These are phyloP conservation scores for Hyaena hyaena DNA, from an alignment of 2,113 vertebrate genomes.

Conservation along the genomic window DNA sequence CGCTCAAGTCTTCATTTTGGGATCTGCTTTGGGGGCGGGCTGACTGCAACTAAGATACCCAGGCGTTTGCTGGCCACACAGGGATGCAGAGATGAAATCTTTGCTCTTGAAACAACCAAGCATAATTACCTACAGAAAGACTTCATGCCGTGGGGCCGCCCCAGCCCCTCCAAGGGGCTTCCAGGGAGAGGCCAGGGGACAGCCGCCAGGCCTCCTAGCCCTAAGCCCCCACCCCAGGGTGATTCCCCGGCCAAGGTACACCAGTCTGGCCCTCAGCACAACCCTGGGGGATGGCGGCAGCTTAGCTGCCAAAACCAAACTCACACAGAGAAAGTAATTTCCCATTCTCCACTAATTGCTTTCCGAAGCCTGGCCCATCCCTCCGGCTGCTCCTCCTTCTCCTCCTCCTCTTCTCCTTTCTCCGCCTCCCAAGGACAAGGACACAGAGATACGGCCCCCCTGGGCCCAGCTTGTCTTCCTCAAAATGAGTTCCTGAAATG, in stretches of 20 bases:
- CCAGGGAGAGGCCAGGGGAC: not conserved
- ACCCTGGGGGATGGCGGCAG: not conserved
- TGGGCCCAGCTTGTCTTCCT: constrained; percentile 66
- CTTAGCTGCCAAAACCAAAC: not conserved
- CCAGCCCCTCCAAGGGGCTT: not conserved
- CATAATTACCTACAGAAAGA: not conserved
- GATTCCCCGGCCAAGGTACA: not conserved
- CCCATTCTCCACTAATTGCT: constrained; percentile 38
- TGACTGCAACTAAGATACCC: not conserved
- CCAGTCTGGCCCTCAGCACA: not conserved
- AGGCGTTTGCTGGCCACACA: accelerated
- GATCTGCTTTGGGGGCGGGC: not conserved
- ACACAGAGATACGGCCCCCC: constrained; percentile 26
- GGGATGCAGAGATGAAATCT: not conserved
- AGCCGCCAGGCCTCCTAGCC: accelerated
- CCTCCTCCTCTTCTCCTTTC: constrained; percentile 58
- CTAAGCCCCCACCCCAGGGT: not conserved
- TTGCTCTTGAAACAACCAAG: not conserved
- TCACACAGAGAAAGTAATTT: constrained; percentile 3
- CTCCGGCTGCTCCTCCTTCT: not conserved
- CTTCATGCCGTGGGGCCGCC: too few relatives aligned
- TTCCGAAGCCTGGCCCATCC: not conserved
- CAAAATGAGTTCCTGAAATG: constrained; percentile 46
- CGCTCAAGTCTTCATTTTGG: not conserved
- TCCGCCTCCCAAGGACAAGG: constrained; percentile 70